Evolutionary conservation across 2,113 vertebrate species (phyloP).

Genomic region (Anseranas semipalmata): DNA sequence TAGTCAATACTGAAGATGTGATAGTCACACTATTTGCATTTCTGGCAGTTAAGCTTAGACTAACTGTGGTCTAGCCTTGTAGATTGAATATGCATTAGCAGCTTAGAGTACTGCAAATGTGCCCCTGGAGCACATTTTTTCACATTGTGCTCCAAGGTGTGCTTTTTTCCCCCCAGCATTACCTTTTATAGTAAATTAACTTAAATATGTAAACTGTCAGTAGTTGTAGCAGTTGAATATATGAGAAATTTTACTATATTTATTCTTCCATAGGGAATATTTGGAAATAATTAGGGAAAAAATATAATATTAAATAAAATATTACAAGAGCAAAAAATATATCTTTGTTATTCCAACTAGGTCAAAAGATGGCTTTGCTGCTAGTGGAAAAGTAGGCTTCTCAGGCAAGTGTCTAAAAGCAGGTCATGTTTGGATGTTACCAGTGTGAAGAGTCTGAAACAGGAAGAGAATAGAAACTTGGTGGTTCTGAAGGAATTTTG

Average conservation of each 20-base stretch:
- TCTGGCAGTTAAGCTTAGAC: background rate
- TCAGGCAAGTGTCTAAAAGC: background rate
- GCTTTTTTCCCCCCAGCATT: background rate
- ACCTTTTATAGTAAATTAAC: background rate
- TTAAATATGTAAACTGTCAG: background rate
- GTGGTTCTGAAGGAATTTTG: background rate
- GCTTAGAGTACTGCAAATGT: background rate
- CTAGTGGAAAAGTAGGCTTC: background rate
- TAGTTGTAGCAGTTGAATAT: background rate
- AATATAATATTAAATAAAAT: background rate
- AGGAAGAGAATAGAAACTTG: background rate
- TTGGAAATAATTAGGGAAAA: background rate
- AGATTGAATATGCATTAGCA: background rate
- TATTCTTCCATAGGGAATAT: background rate
- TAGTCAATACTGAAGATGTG: background rate
- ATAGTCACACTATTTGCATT: background rate
- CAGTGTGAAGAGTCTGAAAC: background rate
- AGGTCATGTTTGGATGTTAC: background rate
- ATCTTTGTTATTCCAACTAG: background rate
- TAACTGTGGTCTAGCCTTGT: background rate
- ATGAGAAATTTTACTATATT: background rate
- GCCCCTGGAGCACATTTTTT: background rate
- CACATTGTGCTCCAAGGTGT: background rate
- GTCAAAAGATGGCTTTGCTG: background rate
- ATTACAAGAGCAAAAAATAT: background rate